Evolutionary conservation across 35 echinoderm and acorn worm genomes (phyloP).

Genomic region (Eucidaris tribuloides): DNA sequence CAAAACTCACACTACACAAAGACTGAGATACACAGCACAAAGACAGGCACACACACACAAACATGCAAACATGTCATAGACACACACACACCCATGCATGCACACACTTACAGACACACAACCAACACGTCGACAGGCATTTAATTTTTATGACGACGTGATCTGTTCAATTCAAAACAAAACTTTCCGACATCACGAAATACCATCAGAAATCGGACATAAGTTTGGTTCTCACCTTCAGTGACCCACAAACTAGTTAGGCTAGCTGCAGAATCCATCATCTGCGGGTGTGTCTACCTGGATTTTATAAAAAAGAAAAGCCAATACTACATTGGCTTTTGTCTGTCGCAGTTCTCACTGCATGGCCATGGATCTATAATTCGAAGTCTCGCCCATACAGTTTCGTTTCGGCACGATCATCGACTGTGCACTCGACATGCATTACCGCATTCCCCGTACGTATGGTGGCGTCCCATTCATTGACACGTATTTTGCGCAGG

Average conservation of each 20-base stretch:
- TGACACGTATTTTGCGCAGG: not conserved
- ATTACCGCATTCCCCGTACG: not conserved
- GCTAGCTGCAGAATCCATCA: slow-evolving; percentile 33
- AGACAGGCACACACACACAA: too few species aligned
- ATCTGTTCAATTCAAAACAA: too few species aligned
- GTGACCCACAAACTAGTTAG: slow-evolving; percentile 54
- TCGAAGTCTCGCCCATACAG: not conserved
- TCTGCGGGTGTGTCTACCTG: not conserved
- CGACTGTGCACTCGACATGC: not conserved
- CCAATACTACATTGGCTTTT: not conserved
- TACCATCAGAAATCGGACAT: too few species aligned
- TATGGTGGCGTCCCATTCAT: slow-evolving; percentile 21
- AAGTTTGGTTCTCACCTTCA: slow-evolving; percentile 59
- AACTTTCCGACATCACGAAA: too few species aligned
- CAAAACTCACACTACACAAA: too few species aligned
- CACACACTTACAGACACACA: too few species aligned
- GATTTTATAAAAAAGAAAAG: not conserved
- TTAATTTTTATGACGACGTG: too few species aligned
- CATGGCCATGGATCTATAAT: not conserved
- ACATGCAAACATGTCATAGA: too few species aligned
- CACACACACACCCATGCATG: too few species aligned
- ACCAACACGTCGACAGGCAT: too few species aligned
- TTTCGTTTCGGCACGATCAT: not conserved
- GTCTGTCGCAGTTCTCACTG: not conserved
- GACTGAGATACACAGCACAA: too few species aligned